Percentiles rank a stretch among this genome's conserved stretches.
These are phyloP conservation scores for Aphaenogaster floridana DNA, from an alignment of 1,140 invertebrate species.

Conservation along the genomic window DNA sequence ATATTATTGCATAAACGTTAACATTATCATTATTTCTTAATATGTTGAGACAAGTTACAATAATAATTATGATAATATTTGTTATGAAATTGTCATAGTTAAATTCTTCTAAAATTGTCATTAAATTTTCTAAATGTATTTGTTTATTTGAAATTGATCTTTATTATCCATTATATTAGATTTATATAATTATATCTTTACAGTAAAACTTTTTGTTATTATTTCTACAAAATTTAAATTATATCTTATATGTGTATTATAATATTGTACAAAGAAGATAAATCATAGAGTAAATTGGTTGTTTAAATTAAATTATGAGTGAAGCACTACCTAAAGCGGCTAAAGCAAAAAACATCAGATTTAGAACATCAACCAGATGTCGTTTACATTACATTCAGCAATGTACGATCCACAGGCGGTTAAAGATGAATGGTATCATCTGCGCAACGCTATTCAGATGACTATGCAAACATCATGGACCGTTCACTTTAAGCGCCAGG, in stretches of 20 bases:
- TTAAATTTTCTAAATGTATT: background rate
- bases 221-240: background rate
- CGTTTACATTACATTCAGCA: background rate
- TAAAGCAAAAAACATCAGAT: conserved; percentile 1
- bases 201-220: background rate
- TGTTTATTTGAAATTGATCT: background rate
- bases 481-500: conserved; percentile 44
- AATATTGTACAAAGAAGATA: background rate
- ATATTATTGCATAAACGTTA: background rate
- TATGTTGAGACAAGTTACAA: background rate
- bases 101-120: no score
- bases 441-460: conserved; percentile 22
- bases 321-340: background rate
- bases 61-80: background rate
- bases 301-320: background rate
- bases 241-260: background rate
- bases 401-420: background rate
- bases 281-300: background rate
- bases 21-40: background rate
- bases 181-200: background rate
- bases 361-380: background rate
- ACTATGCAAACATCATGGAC: conserved; percentile 44
- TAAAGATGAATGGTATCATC: conserved; percentile 37
- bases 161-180: background rate
- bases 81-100: background rate